Evolutionary conservation across 2,888 invertebrate genomes (phyloP), one percentile per base, ranked within the genome.

Genomic region (Acanthosepion esculentum): DNA sequence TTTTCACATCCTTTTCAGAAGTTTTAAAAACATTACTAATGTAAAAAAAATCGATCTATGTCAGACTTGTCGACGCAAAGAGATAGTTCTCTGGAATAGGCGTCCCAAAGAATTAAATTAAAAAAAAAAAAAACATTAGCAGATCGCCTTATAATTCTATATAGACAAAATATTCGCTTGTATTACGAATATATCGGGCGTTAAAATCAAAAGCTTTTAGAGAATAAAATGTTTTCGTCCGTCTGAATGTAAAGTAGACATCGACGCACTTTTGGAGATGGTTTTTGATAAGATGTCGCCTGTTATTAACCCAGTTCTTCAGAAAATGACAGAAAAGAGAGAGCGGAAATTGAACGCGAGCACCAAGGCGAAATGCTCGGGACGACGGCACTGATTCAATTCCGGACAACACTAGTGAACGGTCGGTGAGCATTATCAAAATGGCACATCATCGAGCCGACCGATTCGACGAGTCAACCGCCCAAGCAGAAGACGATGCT

Each of bases 391-490:
- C 15, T 33, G n/a, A 33, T 78, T 78, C 78, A n/a, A 78, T 78
- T 78, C n/a, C n/a, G 78, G n/a, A n/a, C 78, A 33, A 78, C n/a
- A 78, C 8, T n/a, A 23, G n/a, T 33, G 78, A 78, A 78, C 78
- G 78, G 78, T 78, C 78, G n/a, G n/a, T 15, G 78, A 78, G 78
- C n/a, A 78, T 78, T n/a, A 78, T 78, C n/a, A 33, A 78, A 78
- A 78, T n/a, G 78, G 78, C n/a, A 78, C 78, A 78, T 78, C 78
- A 78, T 78, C 78, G 78, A n/a, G n/a, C 78, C n/a, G 78, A 78
- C 78, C n/a, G 78, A 78, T 78, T n/a, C n/a, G 78, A 23, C 33
- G 18, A 78, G n/a, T 4, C 15, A n/a, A 33, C 78, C 78, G n/a
- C 12, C 78, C 78, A 78, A 78, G 78, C 78, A 78, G 78, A 78